Conservation (phyloP, 2,113 vertebrate genomes). For the Pycnonotus jocosus region DNA sequence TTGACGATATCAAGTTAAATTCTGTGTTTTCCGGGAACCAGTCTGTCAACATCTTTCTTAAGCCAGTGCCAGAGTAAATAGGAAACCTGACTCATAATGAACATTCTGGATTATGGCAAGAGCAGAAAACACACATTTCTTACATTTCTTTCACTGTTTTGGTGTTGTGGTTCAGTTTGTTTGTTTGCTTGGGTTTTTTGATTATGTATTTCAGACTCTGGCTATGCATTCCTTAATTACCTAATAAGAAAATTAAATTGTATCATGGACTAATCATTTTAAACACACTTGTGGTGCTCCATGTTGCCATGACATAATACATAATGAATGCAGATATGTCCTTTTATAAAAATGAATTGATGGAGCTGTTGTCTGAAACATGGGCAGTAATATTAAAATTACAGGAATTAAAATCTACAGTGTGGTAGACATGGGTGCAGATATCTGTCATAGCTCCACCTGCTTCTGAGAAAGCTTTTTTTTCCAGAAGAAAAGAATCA, state of each 20-base stretch:
- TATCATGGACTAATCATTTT: background rate
- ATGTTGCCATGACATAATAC: background rate
- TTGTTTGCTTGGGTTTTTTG: background rate
- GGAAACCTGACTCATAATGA: background rate
- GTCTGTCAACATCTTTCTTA: conserved; percentile 12
- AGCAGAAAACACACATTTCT: background rate
- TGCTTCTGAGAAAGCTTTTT: background rate
- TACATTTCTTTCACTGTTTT: background rate
- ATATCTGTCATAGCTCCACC: background rate
- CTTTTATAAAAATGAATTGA: background rate
- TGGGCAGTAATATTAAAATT: background rate
- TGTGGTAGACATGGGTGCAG: background rate
- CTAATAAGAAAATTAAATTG: background rate
- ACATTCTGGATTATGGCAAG: background rate
- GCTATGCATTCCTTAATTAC: background rate
- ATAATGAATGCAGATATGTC: background rate
- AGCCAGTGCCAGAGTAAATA: conserved; percentile 13
- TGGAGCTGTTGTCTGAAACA: background rate
- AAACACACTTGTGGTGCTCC: background rate
- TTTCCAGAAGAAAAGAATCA: background rate
- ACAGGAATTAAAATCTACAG: background rate
- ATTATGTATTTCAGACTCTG: background rate
- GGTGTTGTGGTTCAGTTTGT: background rate
- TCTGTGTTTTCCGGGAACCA: background rate
- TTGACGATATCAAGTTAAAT: background rate